Evolutionary conservation across 2,888 invertebrate species (phyloP).

Genomic region (Falcaria lacertinaria): DNA sequence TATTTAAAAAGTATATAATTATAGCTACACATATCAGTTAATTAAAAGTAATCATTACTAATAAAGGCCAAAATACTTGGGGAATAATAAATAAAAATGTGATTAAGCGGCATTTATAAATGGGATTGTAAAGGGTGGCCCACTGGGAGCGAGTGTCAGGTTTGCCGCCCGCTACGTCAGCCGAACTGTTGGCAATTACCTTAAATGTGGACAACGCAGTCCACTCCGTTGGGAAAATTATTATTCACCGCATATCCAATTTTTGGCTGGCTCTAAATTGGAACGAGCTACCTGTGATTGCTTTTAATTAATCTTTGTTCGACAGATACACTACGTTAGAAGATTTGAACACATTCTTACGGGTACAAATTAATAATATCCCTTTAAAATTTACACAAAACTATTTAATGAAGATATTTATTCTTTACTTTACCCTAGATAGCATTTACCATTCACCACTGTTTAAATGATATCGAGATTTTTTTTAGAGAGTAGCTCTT

Average conservation of each 20-base stretch:
- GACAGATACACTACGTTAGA: not conserved
- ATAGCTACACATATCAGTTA: no score
- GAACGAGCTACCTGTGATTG: constrained; percentile 57
- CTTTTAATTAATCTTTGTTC: constrained; percentile 43
- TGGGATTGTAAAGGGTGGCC: constrained; percentile 72
- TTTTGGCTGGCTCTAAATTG: constrained; percentile 66
- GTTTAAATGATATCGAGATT: no score
- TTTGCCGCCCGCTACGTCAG: constrained; percentile 69
- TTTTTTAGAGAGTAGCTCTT: no score
- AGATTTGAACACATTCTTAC: no score
- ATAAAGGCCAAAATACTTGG: constrained; percentile 26
- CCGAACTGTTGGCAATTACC: constrained; percentile 75
- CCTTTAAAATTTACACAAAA: no score
- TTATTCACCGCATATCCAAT: constrained; percentile 73
- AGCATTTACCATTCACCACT: no score
- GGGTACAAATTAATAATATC: no score
- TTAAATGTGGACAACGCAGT: constrained; percentile 77
- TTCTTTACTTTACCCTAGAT: no score
- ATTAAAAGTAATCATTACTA: constrained; percentile 4
- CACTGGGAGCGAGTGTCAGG: constrained; percentile 67
- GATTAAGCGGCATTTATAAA: constrained; percentile 74
- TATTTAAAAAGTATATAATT: no score
- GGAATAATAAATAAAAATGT: constrained; percentile 62
- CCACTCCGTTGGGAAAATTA: constrained; percentile 69
- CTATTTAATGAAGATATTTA: no score